These are phyloP conservation scores for Dryoscopus gambensis DNA, from an alignment of 2,113 vertebrate genomes.

Conservation along the genomic window DNA sequence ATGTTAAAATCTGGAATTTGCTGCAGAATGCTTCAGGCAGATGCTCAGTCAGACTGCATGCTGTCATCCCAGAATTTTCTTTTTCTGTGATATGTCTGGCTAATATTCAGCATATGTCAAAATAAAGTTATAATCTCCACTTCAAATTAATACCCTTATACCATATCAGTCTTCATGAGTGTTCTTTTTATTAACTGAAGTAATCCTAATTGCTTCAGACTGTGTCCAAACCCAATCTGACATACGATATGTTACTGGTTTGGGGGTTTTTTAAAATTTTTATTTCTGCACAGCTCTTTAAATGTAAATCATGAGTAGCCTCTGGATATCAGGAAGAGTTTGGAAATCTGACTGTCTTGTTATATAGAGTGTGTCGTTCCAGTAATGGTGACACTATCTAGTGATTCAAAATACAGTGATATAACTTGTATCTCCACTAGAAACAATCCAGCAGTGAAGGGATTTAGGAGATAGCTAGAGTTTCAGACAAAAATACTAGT, in stretches of 20 bases:
- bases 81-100: slow-evolving; percentile 1
- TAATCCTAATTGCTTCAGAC: slow-evolving; percentile 55
- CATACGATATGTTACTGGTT: neutral
- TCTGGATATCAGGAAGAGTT: neutral
- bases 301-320: slow-evolving; percentile 2
- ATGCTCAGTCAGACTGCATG: neutral
- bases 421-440: neutral
- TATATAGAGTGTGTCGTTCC: neutral
- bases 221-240: slow-evolving; percentile 35
- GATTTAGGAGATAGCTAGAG: neutral
- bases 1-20: slow-evolving; percentile 30
- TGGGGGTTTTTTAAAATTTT: neutral
- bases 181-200: slow-evolving; percentile 28
- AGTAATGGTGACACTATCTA: neutral
- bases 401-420: neutral
- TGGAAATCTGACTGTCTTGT: neutral
- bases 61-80: neutral
- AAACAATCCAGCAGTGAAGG: neutral
- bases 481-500: neutral
- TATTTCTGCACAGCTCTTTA: neutral
- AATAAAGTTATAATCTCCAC: slow-evolving; percentile 51
- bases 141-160: slow-evolving; percentile 56
- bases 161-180: slow-evolving; percentile 8
- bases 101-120: slow-evolving; percentile 43
- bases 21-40: neutral